These are phyloP conservation scores for Erpetoichthys calabaricus DNA, from an alignment of 2,797 vertebrate species.

Conservation along the genomic window DNA sequence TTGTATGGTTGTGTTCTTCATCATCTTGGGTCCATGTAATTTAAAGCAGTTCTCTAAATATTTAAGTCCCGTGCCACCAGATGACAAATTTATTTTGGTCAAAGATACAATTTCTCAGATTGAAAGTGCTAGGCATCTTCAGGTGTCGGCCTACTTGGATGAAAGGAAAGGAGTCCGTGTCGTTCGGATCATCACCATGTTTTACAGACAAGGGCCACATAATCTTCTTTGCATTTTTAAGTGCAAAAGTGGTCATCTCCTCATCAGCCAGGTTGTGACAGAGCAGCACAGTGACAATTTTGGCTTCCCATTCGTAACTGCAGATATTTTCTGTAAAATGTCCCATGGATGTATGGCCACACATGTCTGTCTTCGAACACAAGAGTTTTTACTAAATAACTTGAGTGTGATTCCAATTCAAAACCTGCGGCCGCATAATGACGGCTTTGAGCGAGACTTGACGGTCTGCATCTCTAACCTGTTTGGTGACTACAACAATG, in stretches of 20 bases:
- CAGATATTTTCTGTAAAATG: slow-evolving; percentile 30
- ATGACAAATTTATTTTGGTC: no score
- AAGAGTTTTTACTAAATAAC: background rate
- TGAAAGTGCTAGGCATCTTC: slow-evolving; percentile 26
- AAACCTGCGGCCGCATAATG: slow-evolving; percentile 21
- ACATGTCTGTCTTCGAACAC: slow-evolving; percentile 10
- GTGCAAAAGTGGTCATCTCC: slow-evolving; percentile 1
- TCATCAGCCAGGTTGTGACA: slow-evolving; percentile 12
- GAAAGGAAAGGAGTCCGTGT: slow-evolving; percentile 17
- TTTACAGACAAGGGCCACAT: slow-evolving; percentile 24
- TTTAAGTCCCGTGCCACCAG: no score
- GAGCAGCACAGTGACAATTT: slow-evolving; percentile 34
- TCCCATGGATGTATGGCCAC: slow-evolving; percentile 14
- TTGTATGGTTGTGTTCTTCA: no score
- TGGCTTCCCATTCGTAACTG: slow-evolving; percentile 28
- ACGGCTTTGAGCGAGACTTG: slow-evolving; percentile 28
- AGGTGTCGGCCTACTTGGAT: slow-evolving; percentile 34
- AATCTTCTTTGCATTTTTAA: slow-evolving; percentile 34
- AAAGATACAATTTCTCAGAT: slow-evolving; percentile 21
- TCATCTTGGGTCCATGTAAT: no score
- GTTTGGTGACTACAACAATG: slow-evolving; percentile 44
- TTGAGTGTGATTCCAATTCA: slow-evolving; percentile 17
- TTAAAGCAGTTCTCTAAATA: no score
- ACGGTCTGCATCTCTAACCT: slow-evolving; percentile 46
- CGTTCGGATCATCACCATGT: slow-evolving; percentile 30